Base-by-base conservation (phyloP, 2,888 invertebrate genomes). In the Sclerodermus sp. region DNA sequence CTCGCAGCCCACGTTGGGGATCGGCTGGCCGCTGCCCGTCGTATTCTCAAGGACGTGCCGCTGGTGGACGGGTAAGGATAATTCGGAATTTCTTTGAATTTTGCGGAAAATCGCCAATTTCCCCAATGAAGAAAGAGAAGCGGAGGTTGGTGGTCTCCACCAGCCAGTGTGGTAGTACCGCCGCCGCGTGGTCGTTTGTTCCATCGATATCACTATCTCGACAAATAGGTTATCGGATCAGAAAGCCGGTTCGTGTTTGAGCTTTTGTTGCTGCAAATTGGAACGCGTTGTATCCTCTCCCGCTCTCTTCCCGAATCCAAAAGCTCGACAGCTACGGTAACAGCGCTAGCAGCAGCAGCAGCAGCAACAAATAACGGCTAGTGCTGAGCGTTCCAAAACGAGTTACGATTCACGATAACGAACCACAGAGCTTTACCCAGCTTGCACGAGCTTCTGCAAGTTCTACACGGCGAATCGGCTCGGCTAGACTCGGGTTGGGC, bases 1-100 rank as follows among this genome's bases (percentile, higher is more conserved):
- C 70, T 76, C 56, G 76, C 74, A 42, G 74, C 76, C 53, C 74
- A 76, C 57, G 74, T 74, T 47, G 76, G 72, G 58, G 76, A 76
- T 63, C 74, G 74, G 40, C 75, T 76, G 51, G 76, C 76, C 37
- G 72, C 70, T 53, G 76, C 76, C 48, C 73, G 74, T 57, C 70
- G 71, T 45, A 76, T 76, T 61, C 65, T 76, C 40, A 67, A 67
- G 49, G 74, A 76, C 47, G 76, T 76, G 45, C 76, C 76, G 31
- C 59, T 76, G 40, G 74, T 76, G 56, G 76, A 76, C 50, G 76
- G 76, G 76, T 76, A 52, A 74, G 73, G 53, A 31, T 16, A 3
- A 8, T 8, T 23, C 34, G 14, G 4, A 10, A 6, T 14, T 34
- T 6, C 34, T 34, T 12, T 12, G 34, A 31, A 31, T 31, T 31